Conservation (phyloP, 2,797 vertebrate genomes). For the Nyctalus aviator region DNA sequence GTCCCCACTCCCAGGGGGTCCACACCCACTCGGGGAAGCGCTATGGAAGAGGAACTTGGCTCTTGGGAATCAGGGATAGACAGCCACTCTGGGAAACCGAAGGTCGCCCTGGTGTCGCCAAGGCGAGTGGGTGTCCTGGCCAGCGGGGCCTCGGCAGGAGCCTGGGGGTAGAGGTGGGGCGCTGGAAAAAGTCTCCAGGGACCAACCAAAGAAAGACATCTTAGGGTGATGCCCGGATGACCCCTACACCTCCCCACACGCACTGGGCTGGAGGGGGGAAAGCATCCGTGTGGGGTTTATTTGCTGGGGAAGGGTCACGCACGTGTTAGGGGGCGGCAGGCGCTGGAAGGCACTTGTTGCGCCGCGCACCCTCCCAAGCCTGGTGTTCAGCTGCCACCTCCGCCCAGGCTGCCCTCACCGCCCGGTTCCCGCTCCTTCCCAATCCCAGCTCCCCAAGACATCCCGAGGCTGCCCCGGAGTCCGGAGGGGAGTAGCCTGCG, state of each 20-base stretch:
- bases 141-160: neutral
- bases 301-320: neutral
- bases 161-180: neutral
- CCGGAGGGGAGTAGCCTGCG: neutral
- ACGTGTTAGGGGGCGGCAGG: neutral
- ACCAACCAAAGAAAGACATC: neutral
- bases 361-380: neutral
- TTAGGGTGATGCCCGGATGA: neutral
- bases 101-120: neutral
- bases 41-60: neutral
- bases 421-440: neutral
- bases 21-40: neutral
- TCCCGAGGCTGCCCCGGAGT: neutral
- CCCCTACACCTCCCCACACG: neutral
- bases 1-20: neutral
- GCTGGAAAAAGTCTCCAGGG: neutral
- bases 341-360: conserved; percentile 78
- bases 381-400: neutral
- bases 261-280: neutral
- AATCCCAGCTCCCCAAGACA: neutral
- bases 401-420: neutral
- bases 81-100: neutral
- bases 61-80: neutral
- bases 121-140: neutral
- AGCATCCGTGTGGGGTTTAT: neutral